phyloP scores from a whole-genome alignment of 2,888 invertebrate species.

The Teleogryllus oceanicus region DNA sequence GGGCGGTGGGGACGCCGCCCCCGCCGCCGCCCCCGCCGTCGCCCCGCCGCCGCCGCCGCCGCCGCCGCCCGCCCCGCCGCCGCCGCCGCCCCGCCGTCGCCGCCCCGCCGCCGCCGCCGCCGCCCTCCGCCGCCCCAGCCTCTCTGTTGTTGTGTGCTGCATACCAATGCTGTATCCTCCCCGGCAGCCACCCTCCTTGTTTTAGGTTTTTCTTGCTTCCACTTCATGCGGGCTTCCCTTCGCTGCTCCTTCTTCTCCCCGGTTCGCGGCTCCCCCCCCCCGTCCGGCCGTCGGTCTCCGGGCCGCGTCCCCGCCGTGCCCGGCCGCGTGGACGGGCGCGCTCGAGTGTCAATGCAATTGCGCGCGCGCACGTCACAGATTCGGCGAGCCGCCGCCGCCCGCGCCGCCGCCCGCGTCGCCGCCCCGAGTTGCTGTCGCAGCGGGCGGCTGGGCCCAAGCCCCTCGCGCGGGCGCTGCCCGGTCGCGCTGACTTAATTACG shows the following conservation, averaged over 20 bases:
- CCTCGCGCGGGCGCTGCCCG: too few species aligned
- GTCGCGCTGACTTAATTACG: too few species aligned
- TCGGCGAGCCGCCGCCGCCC: not conserved
- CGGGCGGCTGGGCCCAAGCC: too few species aligned
- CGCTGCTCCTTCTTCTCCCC: not conserved
- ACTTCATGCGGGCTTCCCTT: not conserved
- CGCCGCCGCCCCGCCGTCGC: constrained; percentile 21
- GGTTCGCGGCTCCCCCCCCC: not conserved
- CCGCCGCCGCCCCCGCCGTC: not conserved
- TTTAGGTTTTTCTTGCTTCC: constrained; percentile 25
- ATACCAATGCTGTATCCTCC: constrained; percentile 34
- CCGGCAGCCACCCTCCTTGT: constrained; percentile 22
- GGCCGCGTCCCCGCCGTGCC: not conserved
- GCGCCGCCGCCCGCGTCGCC: not conserved
- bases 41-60: constrained; percentile 20
- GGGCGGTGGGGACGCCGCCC: too few species aligned
- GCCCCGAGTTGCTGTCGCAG: too few species aligned
- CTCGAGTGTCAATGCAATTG: not conserved
- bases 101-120: constrained; percentile 20
- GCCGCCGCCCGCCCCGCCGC: not conserved
- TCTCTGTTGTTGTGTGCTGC: constrained; percentile 35
- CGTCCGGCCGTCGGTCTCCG: not conserved
- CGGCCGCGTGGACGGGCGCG: not conserved
- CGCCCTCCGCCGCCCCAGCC: constrained; percentile 25
- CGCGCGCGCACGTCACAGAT: not conserved